A percentile compares a stretch with the other conserved stretches of the same genome.
phyloP scores from a whole-genome alignment of 2,113 vertebrate species.

The Datnioides undecimradiatus region DNA sequence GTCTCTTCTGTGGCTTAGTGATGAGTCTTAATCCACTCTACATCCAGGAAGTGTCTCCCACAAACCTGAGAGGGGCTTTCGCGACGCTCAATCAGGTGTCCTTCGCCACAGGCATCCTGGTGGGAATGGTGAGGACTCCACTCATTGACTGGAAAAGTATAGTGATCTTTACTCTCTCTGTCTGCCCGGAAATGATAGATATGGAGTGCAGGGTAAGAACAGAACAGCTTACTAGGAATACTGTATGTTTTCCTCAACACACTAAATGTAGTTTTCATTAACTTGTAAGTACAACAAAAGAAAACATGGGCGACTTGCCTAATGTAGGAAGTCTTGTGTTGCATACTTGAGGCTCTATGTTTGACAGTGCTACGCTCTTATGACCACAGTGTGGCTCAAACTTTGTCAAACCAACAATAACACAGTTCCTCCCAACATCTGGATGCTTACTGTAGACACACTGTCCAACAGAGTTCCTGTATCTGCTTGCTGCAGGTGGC shows the following conservation, averaged over 20 bases:
- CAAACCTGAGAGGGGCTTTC: constrained; percentile 83
- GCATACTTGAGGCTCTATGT: too few species aligned
- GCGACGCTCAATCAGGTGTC: constrained; percentile 86
- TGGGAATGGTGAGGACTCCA: constrained; percentile 82
- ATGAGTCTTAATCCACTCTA: constrained; percentile 87
- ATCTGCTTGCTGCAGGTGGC: constrained; percentile 75
- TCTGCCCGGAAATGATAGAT: background rate
- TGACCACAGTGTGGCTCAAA: too few species aligned
- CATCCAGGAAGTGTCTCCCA: constrained; percentile 86
- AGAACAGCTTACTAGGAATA: background rate
- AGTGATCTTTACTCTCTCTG: background rate
- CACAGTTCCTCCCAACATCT: too few species aligned
- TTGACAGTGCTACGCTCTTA: too few species aligned
- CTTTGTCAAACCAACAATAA: too few species aligned
- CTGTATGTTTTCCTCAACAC: background rate
- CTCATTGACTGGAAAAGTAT: background rate
- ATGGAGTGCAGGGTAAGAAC: background rate
- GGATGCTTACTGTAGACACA: background rate
- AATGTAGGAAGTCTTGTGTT: too few species aligned
- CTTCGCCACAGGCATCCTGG: constrained; percentile 81
- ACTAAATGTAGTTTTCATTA: background rate
- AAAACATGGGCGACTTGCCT: too few species aligned
- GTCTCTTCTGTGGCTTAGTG: constrained; percentile 85
- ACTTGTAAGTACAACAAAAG: background rate
- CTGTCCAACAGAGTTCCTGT: background rate